Percentiles rank a stretch among this genome's conserved stretches.
Evolutionary conservation across 2,888 invertebrate species (phyloP).

Genomic region (Lissocephala sabroskyi): DNA sequence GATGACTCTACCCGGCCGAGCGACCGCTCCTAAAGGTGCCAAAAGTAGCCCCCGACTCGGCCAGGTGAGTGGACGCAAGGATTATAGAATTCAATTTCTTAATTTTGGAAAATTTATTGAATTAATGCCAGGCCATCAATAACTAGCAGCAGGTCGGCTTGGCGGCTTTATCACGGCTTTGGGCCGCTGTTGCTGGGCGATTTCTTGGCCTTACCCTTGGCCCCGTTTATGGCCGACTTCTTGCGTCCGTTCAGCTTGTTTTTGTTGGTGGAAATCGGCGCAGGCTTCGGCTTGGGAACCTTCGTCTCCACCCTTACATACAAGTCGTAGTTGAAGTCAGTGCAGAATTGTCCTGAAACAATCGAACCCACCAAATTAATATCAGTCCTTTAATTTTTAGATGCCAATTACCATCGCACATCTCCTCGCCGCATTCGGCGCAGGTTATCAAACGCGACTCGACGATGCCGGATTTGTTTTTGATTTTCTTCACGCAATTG

Average conservation of each 20-base stretch:
- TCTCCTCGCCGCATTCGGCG: constrained; percentile 87
- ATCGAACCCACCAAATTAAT: too few relatives aligned
- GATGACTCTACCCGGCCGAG: too few relatives aligned
- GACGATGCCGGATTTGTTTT: constrained; percentile 86
- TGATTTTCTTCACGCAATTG: constrained; percentile 81
- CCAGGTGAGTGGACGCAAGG: too few relatives aligned
- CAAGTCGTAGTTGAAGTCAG: constrained; percentile 71
- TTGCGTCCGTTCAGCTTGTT: constrained; percentile 66
- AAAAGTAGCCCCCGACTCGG: too few relatives aligned
- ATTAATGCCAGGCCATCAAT: too few relatives aligned
- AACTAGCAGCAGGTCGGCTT: too few relatives aligned
- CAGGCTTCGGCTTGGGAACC: constrained; percentile 61
- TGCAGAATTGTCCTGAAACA: constrained; percentile 66
- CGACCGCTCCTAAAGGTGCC: too few relatives aligned
- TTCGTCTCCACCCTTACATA: constrained; percentile 69
- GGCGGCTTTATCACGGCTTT: too few relatives aligned
- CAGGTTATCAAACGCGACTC: constrained; percentile 85
- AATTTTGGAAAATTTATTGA: too few relatives aligned
- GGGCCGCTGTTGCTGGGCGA: constrained; percentile 38
- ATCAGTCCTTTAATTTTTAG: too few relatives aligned
- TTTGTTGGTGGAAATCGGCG: constrained; percentile 49
- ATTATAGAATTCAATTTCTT: too few relatives aligned
- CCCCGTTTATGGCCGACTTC: constrained; percentile 48
- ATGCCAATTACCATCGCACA: constrained; percentile 80
- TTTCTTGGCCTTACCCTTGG: constrained; percentile 60